A percentile compares a stretch with the other conserved stretches of the same genome.
Evolutionary conservation across 2,888 invertebrate genomes (phyloP).

Genomic region (Trichopoda pennipes): DNA sequence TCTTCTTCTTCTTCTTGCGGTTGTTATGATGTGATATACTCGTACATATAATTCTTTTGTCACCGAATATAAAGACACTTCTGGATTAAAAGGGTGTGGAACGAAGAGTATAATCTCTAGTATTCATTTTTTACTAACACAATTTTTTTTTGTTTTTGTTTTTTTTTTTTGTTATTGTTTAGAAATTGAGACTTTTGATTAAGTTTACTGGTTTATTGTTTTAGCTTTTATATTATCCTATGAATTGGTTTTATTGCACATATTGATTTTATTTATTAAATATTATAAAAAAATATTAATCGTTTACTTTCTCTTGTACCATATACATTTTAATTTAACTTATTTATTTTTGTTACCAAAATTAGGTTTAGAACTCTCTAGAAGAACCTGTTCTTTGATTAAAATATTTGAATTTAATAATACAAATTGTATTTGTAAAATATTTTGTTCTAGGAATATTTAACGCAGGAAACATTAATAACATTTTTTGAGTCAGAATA

Average conservation of each 20-base stretch:
- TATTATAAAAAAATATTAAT: conserved; percentile 28
- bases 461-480: conserved; percentile 31
- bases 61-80: conserved; percentile 60
- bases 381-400: conserved; percentile 51
- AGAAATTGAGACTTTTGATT: conserved; percentile 58
- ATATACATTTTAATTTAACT: conserved; percentile 35
- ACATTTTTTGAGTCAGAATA: background rate
- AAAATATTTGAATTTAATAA: background rate
- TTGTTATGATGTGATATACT: conserved; percentile 6
- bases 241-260: conserved; percentile 61
- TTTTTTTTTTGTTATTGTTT: background rate
- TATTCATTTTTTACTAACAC: background rate
- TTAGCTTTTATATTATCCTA: conserved; percentile 46
- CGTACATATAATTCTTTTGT: conserved; percentile 14
- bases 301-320: conserved; percentile 38
- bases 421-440: conserved; percentile 17
- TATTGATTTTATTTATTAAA: conserved; percentile 36
- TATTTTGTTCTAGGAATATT: conserved; percentile 25
- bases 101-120: conserved; percentile 25
- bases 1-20: background rate
- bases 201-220: conserved; percentile 37
- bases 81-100: conserved; percentile 36
- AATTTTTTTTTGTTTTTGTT: no score
- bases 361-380: conserved; percentile 30
- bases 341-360: background rate